Evolutionary conservation across 1,140 invertebrate genomes (phyloP).

Genomic region (Sarcophaga peregrina): DNA sequence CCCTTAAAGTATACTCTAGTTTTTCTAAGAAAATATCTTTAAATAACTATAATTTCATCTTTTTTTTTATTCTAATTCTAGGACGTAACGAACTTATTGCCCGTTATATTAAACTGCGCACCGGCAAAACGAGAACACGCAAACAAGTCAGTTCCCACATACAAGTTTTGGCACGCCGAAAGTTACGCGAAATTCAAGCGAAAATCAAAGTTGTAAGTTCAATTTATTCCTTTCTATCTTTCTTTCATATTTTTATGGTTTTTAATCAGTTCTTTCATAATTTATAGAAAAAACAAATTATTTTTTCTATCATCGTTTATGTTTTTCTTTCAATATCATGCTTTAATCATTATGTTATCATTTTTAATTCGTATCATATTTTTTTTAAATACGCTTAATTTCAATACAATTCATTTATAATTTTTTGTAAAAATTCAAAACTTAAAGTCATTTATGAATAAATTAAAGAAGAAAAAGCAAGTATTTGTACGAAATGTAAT

Average conservation of each 20-base stretch:
- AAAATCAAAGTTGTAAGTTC: conserved; percentile 95
- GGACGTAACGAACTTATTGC: conserved; percentile 99
- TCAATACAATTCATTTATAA: not conserved
- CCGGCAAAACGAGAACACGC: conserved; percentile 97
- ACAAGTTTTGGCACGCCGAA: conserved; percentile 97
- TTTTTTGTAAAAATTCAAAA: not conserved
- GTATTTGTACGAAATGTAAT: not conserved
- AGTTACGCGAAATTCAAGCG: conserved; percentile 95
- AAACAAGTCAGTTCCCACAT: conserved; percentile 99
- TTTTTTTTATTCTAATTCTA: conserved; percentile 65
- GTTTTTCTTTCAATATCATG: not conserved
- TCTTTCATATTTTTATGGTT: not conserved
- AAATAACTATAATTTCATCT: conserved; percentile 1
- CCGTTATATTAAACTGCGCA: conserved; percentile 98
- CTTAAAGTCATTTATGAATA: not conserved
- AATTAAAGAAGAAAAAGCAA: not conserved
- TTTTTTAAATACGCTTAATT: too few relatives aligned
- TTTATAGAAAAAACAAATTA: not conserved
- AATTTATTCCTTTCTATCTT: conserved; percentile 12
- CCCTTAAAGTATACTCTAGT: too few relatives aligned
- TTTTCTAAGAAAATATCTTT: too few relatives aligned
- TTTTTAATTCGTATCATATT: not conserved
- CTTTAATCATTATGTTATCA: not conserved
- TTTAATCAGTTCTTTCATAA: not conserved
- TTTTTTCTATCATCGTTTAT: not conserved